phyloP scores from a whole-genome alignment of 2,113 vertebrate species.

The Rhipidura dahli region DNA sequence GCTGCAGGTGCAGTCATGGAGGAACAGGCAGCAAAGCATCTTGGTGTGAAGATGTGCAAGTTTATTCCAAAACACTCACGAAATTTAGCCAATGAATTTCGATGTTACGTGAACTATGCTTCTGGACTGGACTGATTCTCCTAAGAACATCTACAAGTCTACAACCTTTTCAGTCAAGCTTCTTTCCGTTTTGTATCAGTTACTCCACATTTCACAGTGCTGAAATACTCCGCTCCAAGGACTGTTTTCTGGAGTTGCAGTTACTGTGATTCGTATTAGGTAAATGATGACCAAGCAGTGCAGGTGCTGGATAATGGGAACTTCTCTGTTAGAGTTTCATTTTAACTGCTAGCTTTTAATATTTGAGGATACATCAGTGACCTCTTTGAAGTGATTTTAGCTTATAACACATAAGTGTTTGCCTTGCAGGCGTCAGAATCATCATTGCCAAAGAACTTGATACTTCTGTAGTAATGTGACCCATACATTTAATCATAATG shows the following conservation, averaged over 20 bases:
- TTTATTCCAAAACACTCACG: slow-evolving; percentile 88
- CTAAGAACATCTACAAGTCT: neutral
- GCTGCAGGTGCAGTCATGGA: slow-evolving; percentile 88
- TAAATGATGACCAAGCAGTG: neutral
- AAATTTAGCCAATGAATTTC: slow-evolving; percentile 92
- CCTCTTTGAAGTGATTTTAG: neutral
- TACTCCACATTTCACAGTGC: neutral
- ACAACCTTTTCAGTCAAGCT: neutral
- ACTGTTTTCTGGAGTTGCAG: neutral
- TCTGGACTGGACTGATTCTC: slow-evolving; percentile 74
- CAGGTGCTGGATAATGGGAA: neutral
- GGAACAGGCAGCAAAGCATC: slow-evolving; percentile 76
- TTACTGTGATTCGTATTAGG: neutral
- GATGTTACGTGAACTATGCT: slow-evolving; percentile 88
- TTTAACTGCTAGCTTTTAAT: neutral
- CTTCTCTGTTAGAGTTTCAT: neutral
- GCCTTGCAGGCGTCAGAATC: neutral
- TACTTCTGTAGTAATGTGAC: neutral
- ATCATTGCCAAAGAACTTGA: neutral
- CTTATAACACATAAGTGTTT: neutral
- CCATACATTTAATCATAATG: neutral
- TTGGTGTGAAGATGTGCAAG: slow-evolving; percentile 83
- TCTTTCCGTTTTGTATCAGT: neutral
- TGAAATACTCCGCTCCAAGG: neutral
- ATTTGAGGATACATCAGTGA: neutral